Base-by-base conservation (phyloP, 2,797 vertebrate species). In the Triplophysa bombifrons region DNA sequence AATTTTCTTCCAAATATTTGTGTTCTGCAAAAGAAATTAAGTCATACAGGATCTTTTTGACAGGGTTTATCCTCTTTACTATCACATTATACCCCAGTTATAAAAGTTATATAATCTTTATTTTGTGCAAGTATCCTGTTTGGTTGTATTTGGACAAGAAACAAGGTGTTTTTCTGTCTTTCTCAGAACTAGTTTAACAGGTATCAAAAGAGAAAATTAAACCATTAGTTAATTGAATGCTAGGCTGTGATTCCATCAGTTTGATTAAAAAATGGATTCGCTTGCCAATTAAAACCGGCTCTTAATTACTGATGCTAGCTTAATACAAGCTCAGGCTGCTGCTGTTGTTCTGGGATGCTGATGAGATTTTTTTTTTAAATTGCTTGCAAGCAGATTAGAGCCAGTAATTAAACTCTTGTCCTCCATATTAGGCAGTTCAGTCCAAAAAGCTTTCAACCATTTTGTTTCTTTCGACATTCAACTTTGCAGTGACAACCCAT, bases 381-480 rank as follows among this genome's bases (percentile, higher is more conserved):
- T 61, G 75, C 66, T 69, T 69, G 48, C 66, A 61, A 20, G 75
- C 65, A 70, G 76, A 72, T 79, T 56, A 79, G 60, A 79, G 60
- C 22, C 72, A 30, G 58, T 72, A 72, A 79, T 79, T 79, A 79
- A 72, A 79, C 60, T 72, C 56, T 78, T 34, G 74, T 69, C 30
- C 56, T 63, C 67, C 19, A 27, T 66, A 72, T 56, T 55, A 66
- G 51, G 14, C 68, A 30, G 38, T 63, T 72, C 19, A 56, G 60
- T 79, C 69, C 60, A 46, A 56, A 46, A 34, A 58, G 58, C 22
- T 72, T 72, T 22, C 60, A 41, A 20, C 25, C 19, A 44, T 71
- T 78, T 69, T 63, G n/a, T 30, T 71, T 51, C 10, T 64, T 17
- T 53, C n/a, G 4, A 48, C 65, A 41, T 60, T 48, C 41, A 60